Conservation (phyloP, 2,888 invertebrate species). For the Amiota minor region DNA sequence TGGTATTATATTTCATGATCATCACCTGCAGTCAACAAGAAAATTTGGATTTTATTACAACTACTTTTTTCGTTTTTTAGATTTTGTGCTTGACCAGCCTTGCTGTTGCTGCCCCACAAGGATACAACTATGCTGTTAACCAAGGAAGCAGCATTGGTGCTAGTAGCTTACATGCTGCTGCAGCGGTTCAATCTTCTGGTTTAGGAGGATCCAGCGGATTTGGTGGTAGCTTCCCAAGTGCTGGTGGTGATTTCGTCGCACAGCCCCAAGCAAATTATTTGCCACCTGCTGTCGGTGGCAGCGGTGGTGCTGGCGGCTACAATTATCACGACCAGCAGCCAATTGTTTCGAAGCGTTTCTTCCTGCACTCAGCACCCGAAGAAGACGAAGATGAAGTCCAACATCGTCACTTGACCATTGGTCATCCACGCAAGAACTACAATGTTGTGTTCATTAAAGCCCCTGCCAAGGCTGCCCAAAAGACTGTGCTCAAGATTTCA, state of each 20-base stretch:
- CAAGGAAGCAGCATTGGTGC: slow-evolving; percentile 23
- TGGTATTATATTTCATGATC: background rate
- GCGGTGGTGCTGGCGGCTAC: slow-evolving; percentile 7
- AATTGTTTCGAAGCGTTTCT: slow-evolving; percentile 49
- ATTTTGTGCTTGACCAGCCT: slow-evolving; percentile 44
- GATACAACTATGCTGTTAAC: slow-evolving; percentile 44
- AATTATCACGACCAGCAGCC: slow-evolving; percentile 16
- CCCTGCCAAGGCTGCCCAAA: slow-evolving; percentile 38
- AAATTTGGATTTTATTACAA: background rate
- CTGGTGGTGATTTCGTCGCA: background rate
- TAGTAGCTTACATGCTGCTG: slow-evolving; percentile 15
- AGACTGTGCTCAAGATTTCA: slow-evolving; percentile 45
- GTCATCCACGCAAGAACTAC: slow-evolving; percentile 50
- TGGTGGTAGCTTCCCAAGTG: background rate
- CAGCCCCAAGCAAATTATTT: slow-evolving; percentile 34
- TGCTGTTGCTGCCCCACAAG: slow-evolving; percentile 46
- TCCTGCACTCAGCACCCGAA: slow-evolving; percentile 52
- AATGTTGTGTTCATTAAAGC: slow-evolving; percentile 56
- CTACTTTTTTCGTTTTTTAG: slow-evolving; percentile 29
- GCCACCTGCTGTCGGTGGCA: slow-evolving; percentile 28
- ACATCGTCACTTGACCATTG: slow-evolving; percentile 44
- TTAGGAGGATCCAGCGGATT: background rate
- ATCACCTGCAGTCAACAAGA: background rate
- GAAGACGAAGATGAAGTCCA: slow-evolving; percentile 47
- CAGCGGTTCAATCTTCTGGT: slow-evolving; percentile 12